Percentiles rank a stretch among this genome's conserved stretches.
phyloP scores from a whole-genome alignment of 2,113 vertebrate genomes.

The Stegastes partitus region DNA sequence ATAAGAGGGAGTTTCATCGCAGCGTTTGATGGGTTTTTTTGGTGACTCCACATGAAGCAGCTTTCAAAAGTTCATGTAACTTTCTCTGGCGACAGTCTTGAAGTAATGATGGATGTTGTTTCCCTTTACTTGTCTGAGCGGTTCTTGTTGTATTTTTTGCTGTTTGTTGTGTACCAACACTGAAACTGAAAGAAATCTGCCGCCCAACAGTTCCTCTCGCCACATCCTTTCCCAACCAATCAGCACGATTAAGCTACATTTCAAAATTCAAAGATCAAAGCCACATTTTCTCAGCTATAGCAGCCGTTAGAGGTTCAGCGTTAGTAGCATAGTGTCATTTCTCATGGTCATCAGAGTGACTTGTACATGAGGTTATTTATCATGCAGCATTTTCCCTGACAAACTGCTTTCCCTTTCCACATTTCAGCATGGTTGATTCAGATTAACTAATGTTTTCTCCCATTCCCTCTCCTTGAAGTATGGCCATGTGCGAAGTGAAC shows the following conservation, averaged over 20 bases:
- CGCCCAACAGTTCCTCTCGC: too few relatives aligned
- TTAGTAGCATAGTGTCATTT: not conserved
- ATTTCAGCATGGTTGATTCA: not conserved
- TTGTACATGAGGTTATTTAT: not conserved
- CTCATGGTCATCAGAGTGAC: not conserved
- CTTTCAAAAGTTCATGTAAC: too few relatives aligned
- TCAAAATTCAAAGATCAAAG: not conserved
- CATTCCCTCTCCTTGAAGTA: not conserved
- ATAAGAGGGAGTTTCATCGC: too few relatives aligned
- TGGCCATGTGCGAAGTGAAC: not conserved
- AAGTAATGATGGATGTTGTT: too few relatives aligned
- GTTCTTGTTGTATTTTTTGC: too few relatives aligned
- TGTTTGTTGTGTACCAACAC: too few relatives aligned
- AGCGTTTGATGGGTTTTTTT: too few relatives aligned
- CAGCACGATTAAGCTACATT: not conserved
- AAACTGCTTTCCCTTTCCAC: not conserved
- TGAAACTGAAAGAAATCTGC: too few relatives aligned
- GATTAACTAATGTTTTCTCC: not conserved
- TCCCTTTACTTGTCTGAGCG: too few relatives aligned
- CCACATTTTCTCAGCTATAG: not conserved
- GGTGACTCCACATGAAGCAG: too few relatives aligned
- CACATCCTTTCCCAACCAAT: too few relatives aligned
- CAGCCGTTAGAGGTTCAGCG: not conserved
- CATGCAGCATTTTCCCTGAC: not conserved
- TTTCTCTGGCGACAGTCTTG: too few relatives aligned